phyloP scores from a whole-genome alignment of 53 echinoderm and acorn worm species.

The Temnopleurus reevesii region DNA sequence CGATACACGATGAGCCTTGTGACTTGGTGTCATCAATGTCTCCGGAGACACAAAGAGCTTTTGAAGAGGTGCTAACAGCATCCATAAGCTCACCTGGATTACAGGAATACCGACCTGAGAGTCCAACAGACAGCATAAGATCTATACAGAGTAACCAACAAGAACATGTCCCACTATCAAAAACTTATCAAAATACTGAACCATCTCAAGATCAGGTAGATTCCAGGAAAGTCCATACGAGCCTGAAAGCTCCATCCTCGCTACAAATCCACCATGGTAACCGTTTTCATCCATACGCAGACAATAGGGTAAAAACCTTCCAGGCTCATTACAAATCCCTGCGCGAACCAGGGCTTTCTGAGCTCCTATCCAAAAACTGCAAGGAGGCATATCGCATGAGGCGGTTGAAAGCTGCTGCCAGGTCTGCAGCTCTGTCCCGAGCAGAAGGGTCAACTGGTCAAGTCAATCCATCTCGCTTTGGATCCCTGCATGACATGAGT shows the following conservation, averaged over 20 bases:
- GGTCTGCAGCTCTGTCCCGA: background rate
- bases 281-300: slow-evolving; percentile 46
- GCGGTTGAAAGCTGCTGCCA: background rate
- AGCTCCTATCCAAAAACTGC: background rate
- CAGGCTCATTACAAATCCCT: slow-evolving; percentile 1
- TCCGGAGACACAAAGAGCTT: slow-evolving; percentile 1
- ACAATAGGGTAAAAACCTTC: background rate
- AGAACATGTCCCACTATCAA: background rate
- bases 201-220: background rate
- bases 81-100: slow-evolving; percentile 1
- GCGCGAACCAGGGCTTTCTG: background rate
- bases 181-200: background rate
- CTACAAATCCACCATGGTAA: background rate
- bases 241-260: slow-evolving; percentile 22
- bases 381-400: background rate
- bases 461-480: slow-evolving; percentile 19
- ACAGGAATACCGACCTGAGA: background rate
- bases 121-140: background rate
- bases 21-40: background rate
- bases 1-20: background rate
- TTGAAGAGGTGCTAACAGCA: background rate
- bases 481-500: background rate
- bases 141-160: background rate
- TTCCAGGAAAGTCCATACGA: background rate
- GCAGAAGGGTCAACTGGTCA: background rate